Evolutionary conservation across 2,888 invertebrate genomes (phyloP), one percentile per base, ranked within the genome.

Genomic region (Hoplodrina ambigua): DNA sequence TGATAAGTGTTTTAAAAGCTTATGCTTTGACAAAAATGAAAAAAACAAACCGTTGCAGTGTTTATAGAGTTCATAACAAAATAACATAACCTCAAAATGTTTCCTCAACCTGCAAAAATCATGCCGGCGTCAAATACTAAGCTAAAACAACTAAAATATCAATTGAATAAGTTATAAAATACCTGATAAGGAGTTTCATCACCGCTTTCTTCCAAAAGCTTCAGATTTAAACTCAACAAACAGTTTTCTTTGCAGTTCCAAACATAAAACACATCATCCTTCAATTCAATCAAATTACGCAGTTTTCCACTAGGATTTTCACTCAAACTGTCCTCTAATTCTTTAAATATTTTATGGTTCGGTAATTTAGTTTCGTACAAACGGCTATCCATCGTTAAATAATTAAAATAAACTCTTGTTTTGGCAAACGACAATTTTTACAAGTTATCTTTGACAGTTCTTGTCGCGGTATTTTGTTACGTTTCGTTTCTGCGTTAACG

Each of bases 221-320:
- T 95, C 77, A 97, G 82, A 89, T 97, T 97, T 78, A 97, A 91
- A 72, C 97, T 96, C 83, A 97, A 93, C 74, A 97, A 94, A 89
- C 97, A 97, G 87, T 96, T 96, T 88, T 97, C 97, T 69, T 95
- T 91, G 2, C 96, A 94, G 87, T 97, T 96, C 97, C 97, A 97
- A 82, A 97, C 95, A 86, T 97, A 97, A 68, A 97, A 91, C 82
- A 97, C 96, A 90, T 97, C 97, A 81, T 97, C 97, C 72, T 96
- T 96, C 65, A 97, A 96, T 83, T 96, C 96, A 41, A 97, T 88
- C 80, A 97, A 96, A 91, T 97, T 97, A 72, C 96, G 94, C 80
- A 97, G 96, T 84, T 97, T 97, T 72, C 94, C 95, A 75, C 92
- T 92, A 41, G 93, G 81, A 88, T 90, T 94, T 84, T 96, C 96